Base-by-base conservation (phyloP, 1,140 invertebrate genomes). In the Philotrypesis tridentata region DNA sequence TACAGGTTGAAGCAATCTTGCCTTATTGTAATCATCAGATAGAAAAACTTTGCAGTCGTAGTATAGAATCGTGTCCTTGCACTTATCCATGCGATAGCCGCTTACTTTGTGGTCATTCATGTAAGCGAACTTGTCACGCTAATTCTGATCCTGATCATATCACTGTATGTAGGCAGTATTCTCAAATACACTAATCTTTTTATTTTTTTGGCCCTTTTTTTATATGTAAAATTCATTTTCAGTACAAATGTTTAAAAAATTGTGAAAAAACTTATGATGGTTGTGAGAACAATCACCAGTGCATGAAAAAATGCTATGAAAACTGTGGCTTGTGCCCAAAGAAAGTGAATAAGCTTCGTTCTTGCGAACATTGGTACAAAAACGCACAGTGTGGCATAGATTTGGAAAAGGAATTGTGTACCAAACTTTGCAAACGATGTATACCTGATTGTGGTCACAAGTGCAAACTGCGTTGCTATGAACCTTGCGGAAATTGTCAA, bases 291-390 rank as follows among this genome's bases (percentile, higher is more conserved):
- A 83, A 89, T 27, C 93, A 94, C 80, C 85, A 83, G 29, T 94
- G 94, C 76, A 71, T 81, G 0, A 92, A 90, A 84, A 60, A 79
- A 14, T 94, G 94, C 80, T 89, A 87, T 82, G 91, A 94, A 84
- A 84, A 87, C n/a, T 94, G 94, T 87, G 89, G 89, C 21, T 12
- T 84, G 2, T 94, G 93, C 85, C 79, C 85, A 17, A 87, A 93
- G 12, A 60, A 68, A n/a, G 91, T 93, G n/a, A 68, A 77, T 14
- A 93, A 93, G 84, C 87, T 86, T 17, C 88, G 92, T 40, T 86
- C 86, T 5, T 87, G 78, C 23, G 93, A 93, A 84, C 89, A 90
- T 65, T 93, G 93, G 83, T 27, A 48, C 27, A 79, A 4, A 7
- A 6, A n/a, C 14, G 6, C 17, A 7, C 0, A 6, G 7, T 55